Conservation (phyloP, 2,797 vertebrate species). For the Typhlichthys eigenmanni region DNA sequence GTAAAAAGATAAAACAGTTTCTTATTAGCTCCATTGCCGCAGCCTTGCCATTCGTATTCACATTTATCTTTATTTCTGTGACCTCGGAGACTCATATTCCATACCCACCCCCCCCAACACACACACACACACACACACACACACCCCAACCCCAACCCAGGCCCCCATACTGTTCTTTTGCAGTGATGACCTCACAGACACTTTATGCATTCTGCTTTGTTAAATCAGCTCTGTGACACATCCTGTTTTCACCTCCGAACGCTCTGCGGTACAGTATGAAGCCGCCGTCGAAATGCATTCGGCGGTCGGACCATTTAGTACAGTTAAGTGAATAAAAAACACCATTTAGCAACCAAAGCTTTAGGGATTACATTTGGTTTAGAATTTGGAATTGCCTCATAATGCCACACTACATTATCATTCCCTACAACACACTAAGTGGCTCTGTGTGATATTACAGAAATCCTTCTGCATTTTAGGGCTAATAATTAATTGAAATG, state of each 20-base stretch:
- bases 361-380: conserved; percentile 76
- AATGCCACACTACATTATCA: conserved; percentile 76
- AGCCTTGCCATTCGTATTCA: conserved; percentile 81
- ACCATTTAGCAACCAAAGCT: conserved; percentile 73
- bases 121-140: no score
- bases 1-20: conserved; percentile 89
- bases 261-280: conserved; percentile 45
- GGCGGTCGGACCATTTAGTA: conserved; percentile 67
- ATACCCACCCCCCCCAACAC: conserved; percentile 23
- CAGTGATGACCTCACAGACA: conserved; percentile 80
- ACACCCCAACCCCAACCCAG: conserved; percentile 24
- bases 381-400: conserved; percentile 76
- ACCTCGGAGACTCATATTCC: conserved; percentile 73
- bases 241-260: conserved; percentile 74
- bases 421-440: conserved; percentile 80
- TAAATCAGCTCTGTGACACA: conserved; percentile 77
- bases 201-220: conserved; percentile 78
- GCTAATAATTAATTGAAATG: conserved; percentile 82
- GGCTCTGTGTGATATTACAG: conserved; percentile 75
- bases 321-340: conserved; percentile 73
- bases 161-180: conserved; percentile 63
- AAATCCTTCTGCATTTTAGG: conserved; percentile 77
- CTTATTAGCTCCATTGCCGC: conserved; percentile 87
- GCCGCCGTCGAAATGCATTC: conserved; percentile 62
- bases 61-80: conserved; percentile 88